A percentile compares a stretch with the other conserved stretches of the same genome.
These are phyloP conservation scores for Embiotoca jacksoni DNA, from an alignment of 2,113 vertebrate genomes.

Conservation along the genomic window DNA sequence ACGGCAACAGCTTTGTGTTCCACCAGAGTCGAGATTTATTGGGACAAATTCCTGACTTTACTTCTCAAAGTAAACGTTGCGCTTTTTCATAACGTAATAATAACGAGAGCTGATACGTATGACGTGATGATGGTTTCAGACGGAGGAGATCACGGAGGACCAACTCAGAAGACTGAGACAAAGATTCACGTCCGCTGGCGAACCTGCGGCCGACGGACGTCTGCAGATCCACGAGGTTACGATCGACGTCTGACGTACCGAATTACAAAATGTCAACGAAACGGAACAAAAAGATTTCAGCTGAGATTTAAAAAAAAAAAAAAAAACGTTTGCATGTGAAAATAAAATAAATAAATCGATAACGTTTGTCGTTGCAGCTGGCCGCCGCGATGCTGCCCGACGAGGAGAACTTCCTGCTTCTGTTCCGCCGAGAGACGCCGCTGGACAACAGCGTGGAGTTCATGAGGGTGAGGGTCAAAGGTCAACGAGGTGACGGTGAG, in stretches of 20 bases:
- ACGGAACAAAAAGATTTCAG: neutral
- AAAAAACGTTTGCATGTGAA: neutral
- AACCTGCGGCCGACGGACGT: constrained; percentile 73
- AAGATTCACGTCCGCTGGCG: constrained; percentile 68
- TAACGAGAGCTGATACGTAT: no score
- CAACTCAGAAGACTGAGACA: constrained; percentile 82
- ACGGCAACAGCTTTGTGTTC: no score
- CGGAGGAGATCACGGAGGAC: constrained; percentile 82
- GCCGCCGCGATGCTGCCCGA: constrained; percentile 88
- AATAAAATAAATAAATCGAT: no score
- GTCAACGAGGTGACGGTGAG: neutral
- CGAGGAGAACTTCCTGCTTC: constrained; percentile 93
- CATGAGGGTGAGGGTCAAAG: constrained; percentile 89
- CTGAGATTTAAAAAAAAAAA: rapidly evolving
- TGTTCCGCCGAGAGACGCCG: constrained; percentile 91
- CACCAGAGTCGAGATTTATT: no score
- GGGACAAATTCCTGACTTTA: no score
- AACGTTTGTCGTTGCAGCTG: constrained; percentile 79
- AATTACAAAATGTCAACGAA: no score
- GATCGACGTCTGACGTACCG: no score
- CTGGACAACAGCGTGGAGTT: constrained; percentile 96
- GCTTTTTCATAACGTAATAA: no score
- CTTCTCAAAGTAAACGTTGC: no score
- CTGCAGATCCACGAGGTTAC: constrained; percentile 90
- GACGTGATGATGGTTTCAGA: constrained; percentile 17